phyloP scores from a whole-genome alignment of 2,797 vertebrate species.

The Amblyopsis hoosieri region DNA sequence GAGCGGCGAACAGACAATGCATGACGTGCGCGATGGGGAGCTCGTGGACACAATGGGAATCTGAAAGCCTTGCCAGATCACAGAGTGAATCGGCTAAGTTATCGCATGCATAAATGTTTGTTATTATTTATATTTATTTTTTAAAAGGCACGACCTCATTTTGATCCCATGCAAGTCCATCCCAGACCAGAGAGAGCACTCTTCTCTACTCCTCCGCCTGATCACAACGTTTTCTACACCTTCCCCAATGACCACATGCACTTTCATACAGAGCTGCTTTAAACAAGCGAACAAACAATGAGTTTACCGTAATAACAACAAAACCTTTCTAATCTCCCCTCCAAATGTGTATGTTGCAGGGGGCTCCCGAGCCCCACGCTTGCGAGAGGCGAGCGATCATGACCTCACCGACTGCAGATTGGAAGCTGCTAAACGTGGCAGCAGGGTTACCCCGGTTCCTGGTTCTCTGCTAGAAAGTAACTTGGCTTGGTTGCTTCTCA shows the following conservation, averaged over 20 bases:
- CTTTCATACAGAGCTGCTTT: too few relatives aligned
- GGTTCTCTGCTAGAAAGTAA: conserved; percentile 20
- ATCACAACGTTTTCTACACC: too few relatives aligned
- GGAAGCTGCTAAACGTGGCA: conserved; percentile 17
- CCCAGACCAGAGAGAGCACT: too few relatives aligned
- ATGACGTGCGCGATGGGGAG: conserved; percentile 50
- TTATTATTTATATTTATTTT: not conserved
- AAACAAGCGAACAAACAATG: too few relatives aligned
- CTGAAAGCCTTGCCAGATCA: conserved; percentile 48
- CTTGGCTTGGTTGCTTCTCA: not conserved
- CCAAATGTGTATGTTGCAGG: not conserved
- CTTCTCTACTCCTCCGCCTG: too few relatives aligned
- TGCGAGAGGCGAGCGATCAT: not conserved
- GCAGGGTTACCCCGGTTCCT: conserved; percentile 30
- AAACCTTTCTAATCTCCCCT: not conserved
- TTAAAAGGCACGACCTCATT: too few relatives aligned
- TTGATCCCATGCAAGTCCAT: too few relatives aligned
- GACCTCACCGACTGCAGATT: not conserved
- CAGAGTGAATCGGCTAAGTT: conserved; percentile 40
- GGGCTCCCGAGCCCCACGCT: not conserved
- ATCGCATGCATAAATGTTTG: conserved; percentile 6
- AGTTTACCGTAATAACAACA: not conserved
- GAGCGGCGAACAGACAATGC: conserved; percentile 59
- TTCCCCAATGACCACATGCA: too few relatives aligned
- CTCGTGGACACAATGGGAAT: conserved; percentile 56